Evolutionary conservation across 2,888 invertebrate genomes (phyloP).

Genomic region (Chydorus sphaericus): DNA sequence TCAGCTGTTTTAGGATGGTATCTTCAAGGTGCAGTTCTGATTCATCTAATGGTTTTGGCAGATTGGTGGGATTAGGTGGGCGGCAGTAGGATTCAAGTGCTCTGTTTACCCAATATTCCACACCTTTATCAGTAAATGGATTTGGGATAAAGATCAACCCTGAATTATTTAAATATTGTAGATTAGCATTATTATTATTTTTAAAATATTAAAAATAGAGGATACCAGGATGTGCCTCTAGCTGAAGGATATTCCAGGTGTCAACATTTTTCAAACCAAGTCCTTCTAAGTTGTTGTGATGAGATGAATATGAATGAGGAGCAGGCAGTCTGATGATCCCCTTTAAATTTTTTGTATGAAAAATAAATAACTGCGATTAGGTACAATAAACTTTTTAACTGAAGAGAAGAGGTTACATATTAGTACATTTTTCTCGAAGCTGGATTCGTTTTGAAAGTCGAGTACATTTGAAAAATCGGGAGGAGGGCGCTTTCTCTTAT

Average conservation of each 20-base stretch:
- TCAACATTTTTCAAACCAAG: slow-evolving; percentile 17
- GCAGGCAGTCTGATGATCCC: not conserved
- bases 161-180: slow-evolving; percentile 22
- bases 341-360: not conserved
- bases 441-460: slow-evolving; percentile 29
- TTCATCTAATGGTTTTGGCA: slow-evolving; percentile 38
- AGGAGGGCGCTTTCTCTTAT: slow-evolving; percentile 49
- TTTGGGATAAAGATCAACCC: slow-evolving; percentile 68
- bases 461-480: slow-evolving; percentile 49
- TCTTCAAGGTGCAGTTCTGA: not conserved
- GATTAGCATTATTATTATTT: not conserved
- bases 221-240: slow-evolving; percentile 31
- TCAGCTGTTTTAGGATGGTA: slow-evolving; percentile 39
- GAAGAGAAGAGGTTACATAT: not conserved
- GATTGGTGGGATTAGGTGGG: slow-evolving; percentile 53
- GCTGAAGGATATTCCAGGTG: slow-evolving; percentile 22
- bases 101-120: slow-evolving; percentile 66
- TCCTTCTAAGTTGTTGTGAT: not conserved
- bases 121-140: slow-evolving; percentile 62
- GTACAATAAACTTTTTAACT: not conserved
- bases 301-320: not conserved
- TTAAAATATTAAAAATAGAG: not conserved
- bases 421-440: not conserved
- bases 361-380: not conserved
- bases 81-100: slow-evolving; percentile 61